Conservation (phyloP, 1,140 invertebrate species). For the Oedothorax gibbosus region DNA sequence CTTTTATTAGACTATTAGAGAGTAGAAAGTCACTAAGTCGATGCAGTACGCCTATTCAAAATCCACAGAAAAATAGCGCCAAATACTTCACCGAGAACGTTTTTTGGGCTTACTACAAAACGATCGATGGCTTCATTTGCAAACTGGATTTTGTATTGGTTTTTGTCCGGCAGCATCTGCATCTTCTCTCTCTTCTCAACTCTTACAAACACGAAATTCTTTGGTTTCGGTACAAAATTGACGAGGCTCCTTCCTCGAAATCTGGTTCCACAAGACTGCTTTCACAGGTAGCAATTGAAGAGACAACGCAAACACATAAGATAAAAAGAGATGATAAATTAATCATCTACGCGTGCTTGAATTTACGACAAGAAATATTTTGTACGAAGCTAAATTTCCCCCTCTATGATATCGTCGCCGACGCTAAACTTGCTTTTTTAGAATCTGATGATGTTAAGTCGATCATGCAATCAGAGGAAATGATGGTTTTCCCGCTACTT, state of each 20-base stretch:
- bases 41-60: no score
- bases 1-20: no score
- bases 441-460: not conserved
- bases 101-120: no score
- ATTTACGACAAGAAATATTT: not conserved
- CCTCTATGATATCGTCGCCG: not conserved
- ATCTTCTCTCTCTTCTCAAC: not conserved
- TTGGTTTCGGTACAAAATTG: not conserved
- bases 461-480: not conserved
- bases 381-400: not conserved
- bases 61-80: no score
- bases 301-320: not conserved
- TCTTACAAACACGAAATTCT: not conserved
- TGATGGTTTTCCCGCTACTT: not conserved
- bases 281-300: not conserved
- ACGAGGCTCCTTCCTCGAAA: not conserved
- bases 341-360: conserved; percentile 10
- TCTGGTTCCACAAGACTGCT: not conserved
- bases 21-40: no score
- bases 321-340: conserved; percentile 8
- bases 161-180: not conserved
- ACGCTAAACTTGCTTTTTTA: not conserved
- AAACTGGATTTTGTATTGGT: no score
- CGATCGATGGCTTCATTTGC: no score
- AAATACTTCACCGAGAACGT: no score